Base-by-base conservation (phyloP, 2,888 invertebrate genomes). In the Oscheius onirici region DNA sequence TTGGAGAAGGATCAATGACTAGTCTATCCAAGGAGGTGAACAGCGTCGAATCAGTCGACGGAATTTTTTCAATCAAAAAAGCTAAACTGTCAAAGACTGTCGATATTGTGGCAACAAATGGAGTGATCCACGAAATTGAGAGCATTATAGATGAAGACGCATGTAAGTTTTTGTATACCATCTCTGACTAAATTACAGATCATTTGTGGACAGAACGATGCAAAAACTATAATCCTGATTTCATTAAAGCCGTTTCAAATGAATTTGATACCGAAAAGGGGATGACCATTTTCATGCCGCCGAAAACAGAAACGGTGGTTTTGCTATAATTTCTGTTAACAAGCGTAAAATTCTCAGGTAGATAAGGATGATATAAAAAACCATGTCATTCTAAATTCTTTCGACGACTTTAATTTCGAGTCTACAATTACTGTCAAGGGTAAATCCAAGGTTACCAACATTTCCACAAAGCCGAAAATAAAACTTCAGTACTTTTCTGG, bases 251-350 rank as follows among this genome's bases (percentile, higher is more conserved):
- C 10, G 26, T 55, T 26, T 24, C n/a, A 8, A 22, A 22, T 11
- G n/a, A 55, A 13, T 55, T 20, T 55, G 20, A 17, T 3, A n/a
- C 26, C 1, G 54, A 55, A 13, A 55, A 24, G 10, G 24, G 20
- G 13, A 55, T 55, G 54, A 55, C 54, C 10, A 34, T 55, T 55
- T 55, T 55, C 11, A 55, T 55, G 10, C 54, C 54, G 2, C 54
- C 54, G 8, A 55, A 55, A 26, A 17, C 46, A 46, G 15, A 46
- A 17, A 20, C 5, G n/a, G 34, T 34, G n/a, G n/a, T n/a, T n/a
- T n/a, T n/a, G n/a, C n/a, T n/a, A n/a, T n/a, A n/a, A n/a, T n/a
- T n/a, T n/a, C n/a, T n/a, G n/a, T n/a, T n/a, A n/a, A n/a, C n/a
- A n/a, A n/a, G n/a, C n/a, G n/a, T n/a, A 49, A 15, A 17, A 13